phyloP scores from a whole-genome alignment of 2,113 vertebrate species.

The Nothocercus julius region DNA sequence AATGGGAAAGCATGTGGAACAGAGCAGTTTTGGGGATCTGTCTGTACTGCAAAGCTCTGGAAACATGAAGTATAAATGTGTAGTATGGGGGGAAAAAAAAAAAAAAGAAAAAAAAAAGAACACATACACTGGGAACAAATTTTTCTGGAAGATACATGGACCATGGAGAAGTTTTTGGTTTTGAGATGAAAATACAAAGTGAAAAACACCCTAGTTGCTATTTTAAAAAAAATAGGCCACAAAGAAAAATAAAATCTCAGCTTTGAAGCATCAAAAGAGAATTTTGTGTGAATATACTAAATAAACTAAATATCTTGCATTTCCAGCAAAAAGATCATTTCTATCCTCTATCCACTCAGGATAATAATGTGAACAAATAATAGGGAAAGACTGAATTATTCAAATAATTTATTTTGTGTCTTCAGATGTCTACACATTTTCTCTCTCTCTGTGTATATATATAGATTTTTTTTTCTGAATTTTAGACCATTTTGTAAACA shows the following conservation, averaged over 20 bases:
- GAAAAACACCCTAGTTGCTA: neutral
- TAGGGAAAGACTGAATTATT: neutral
- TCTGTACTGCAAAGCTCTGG: neutral
- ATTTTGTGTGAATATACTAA: rapidly evolving
- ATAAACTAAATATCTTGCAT: neutral
- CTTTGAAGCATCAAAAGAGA: neutral
- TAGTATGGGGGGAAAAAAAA: neutral
- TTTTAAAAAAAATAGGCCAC: neutral
- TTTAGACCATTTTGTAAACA: neutral
- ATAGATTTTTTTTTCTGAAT: neutral
- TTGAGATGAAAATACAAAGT: neutral
- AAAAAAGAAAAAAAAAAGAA: no score
- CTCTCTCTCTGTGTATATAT: neutral
- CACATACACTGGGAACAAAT: neutral
- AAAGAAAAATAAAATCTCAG: neutral
- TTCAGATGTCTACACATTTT: neutral
- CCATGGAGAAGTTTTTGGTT: neutral
- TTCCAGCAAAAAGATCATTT: neutral
- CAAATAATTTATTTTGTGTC: neutral
- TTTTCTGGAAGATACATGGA: neutral
- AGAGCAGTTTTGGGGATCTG: neutral
- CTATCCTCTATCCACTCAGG: neutral
- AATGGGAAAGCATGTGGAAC: neutral
- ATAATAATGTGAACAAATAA: neutral
- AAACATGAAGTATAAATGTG: neutral